A percentile compares a stretch with the other conserved stretches of the same genome.
Conservation (phyloP, 2,113 vertebrate species). For the Poeciliopsis occidentalis region DNA sequence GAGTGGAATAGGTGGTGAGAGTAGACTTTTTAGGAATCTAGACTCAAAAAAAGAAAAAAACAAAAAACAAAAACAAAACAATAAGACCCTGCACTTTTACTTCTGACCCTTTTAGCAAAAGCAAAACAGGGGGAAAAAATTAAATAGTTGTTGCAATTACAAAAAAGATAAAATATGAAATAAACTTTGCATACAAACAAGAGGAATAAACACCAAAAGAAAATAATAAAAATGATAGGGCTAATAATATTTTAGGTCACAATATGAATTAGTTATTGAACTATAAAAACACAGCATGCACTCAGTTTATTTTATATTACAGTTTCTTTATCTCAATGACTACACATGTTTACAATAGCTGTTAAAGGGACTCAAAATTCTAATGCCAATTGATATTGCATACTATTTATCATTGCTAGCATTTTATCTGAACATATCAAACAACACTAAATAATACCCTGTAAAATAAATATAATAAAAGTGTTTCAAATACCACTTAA, state of each 20-base stretch:
- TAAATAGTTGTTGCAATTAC: conserved; percentile 77
- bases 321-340: conserved; percentile 86
- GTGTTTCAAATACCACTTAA: conserved; percentile 63
- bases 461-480: conserved; percentile 38
- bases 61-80: background rate
- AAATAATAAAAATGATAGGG: conserved; percentile 57
- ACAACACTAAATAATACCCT: conserved; percentile 39
- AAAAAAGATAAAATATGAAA: conserved; percentile 41
- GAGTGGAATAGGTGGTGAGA: conserved; percentile 12
- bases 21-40: conserved; percentile 1
- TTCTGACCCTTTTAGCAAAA: conserved; percentile 90
- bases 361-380: conserved; percentile 99
- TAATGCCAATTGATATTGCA: conserved; percentile 91
- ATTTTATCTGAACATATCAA: conserved; percentile 82
- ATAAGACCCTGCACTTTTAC: conserved; percentile 1
- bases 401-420: conserved; percentile 93
- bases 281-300: conserved; percentile 92
- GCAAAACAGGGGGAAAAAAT: conserved; percentile 68
- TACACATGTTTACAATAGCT: conserved; percentile 89
- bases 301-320: conserved; percentile 87
- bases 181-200: conserved; percentile 42
- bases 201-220: conserved; percentile 32
- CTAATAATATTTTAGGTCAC: conserved; percentile 73
- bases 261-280: conserved; percentile 84
- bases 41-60: conserved; percentile 23